Base-by-base conservation (phyloP, 2,797 vertebrate genomes). In the Rhynchotus rufescens region DNA sequence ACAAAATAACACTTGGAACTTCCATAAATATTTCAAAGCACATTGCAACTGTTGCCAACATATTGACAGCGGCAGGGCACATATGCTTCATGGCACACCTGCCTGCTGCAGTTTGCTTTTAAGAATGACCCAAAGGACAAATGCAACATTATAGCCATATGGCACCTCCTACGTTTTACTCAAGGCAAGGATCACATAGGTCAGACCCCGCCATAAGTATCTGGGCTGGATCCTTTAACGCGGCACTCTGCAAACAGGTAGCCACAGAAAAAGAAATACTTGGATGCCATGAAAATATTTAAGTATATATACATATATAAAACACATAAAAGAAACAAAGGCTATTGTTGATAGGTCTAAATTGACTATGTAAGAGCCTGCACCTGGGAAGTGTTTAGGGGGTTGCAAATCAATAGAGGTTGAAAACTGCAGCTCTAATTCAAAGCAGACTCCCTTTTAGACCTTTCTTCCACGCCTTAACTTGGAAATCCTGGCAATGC, bases 381-480 rank as follows among this genome's bases (percentile, higher is more conserved):
- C 82, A 94, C 85, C 75, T 93, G 88, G 79, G 75, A 91, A 93
- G 86, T 28, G 34, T 91, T 81, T 89, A 89, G 67, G 71, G 56
- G 66, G 84, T 79, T 32, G 0, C 91, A 84, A 89, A 86, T 81
- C 82, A 89, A 65, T 8, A 54, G 32, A 91, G 82, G 71, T 75
- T 84, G 88, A 91, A 84, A 91, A 89, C 79, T 78, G 82, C 79
- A 62, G 62, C 75, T 87, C 80, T 93, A 89, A 95, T 91, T 89
- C 82, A 91, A 86, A 84, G 76, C 90, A 92, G 88, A 89, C 61
- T 52, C 65, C 51, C 44, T 60, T 28, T 78, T 56, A 88, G 84
- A 83, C 57, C 87, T 49, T 49, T 90, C 85, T 88, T 95, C 84
- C 65, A 93, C 56, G 56, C 60, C 76, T 72, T 92, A 92, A 86